Evolutionary conservation across 2,888 invertebrate species (phyloP), one percentile per base, ranked within the genome.

Genomic region (Dryadula phaetusa): DNA sequence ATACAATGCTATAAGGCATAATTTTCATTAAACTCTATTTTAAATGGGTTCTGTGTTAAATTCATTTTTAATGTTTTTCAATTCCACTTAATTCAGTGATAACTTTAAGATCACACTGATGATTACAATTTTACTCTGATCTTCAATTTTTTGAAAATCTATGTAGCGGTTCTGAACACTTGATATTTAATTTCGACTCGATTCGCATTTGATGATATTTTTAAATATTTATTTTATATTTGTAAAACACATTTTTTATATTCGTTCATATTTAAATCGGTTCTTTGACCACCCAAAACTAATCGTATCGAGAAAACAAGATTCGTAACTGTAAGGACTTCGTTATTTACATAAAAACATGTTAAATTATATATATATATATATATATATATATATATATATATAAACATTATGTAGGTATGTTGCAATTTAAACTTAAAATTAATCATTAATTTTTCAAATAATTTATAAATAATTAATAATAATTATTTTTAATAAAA

Each of bases 261-360:
- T 44, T 60, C n/a, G n/a, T 52, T 14, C 3, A 25, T 52, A 8
- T 16, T 60, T 44, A 60, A 60, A 60, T 47, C 47, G 49, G 34
- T 49, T 58, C 22, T 34, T 58, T 22, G 47, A 49, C 69, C 46
- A 54, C 63, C 44, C 47, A 69, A 52, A 46, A 40, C 49, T 34
- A 49, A 49, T 62, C 61, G 42, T 32, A 20, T 56, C 14, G 44
- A 20, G 25, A 40, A 63, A 58, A 63, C 46, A 14, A 40, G 37
- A 62, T 66, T 52, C 16, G 32, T 63, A 69, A 69, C 69, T 60
- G 69, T 69, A 69, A 53, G 64, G 49, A 32, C 62, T 37, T 18
- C 58, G 52, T 69, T 60, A 69, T 69, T 69, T 63, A 63, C 69
- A 66, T 69, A 69, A 52, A 52, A 47, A 65, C 14, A 47, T 32